Evolutionary conservation across 2,888 invertebrate genomes (phyloP).

Genomic region (Trissonchulus latispiculum): DNA sequence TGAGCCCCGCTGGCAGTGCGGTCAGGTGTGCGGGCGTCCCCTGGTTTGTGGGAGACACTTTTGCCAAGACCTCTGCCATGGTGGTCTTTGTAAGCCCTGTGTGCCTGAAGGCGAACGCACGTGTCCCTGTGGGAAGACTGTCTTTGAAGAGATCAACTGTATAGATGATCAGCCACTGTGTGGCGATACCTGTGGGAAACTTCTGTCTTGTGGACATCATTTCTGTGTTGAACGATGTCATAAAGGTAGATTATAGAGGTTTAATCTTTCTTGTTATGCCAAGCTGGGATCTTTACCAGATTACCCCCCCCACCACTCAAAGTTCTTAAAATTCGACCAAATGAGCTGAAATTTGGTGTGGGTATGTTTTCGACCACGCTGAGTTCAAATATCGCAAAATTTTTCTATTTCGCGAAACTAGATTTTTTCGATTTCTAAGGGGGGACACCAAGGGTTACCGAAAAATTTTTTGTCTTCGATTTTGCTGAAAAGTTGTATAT

Average conservation of each 20-base stretch:
- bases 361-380: too few relatives aligned
- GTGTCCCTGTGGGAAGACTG: constrained; percentile 78
- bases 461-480: too few relatives aligned
- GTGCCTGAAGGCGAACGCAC: constrained; percentile 53
- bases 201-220: constrained; percentile 65
- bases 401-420: too few relatives aligned
- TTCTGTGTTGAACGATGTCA: constrained; percentile 72
- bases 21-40: constrained; percentile 48
- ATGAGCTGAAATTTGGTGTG: too few relatives aligned
- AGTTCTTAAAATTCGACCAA: too few relatives aligned
- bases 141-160: constrained; percentile 29
- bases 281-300: too few relatives aligned
- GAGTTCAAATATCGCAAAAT: too few relatives aligned
- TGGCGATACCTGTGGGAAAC: constrained; percentile 70
- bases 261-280: too few relatives aligned
- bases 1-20: constrained; percentile 66
- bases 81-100: constrained; percentile 48
- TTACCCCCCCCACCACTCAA: too few relatives aligned
- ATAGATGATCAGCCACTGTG: constrained; percentile 68
- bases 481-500: too few relatives aligned
- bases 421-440: too few relatives aligned
- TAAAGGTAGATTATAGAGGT: constrained; percentile 64
- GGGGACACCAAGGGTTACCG: too few relatives aligned
- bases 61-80: constrained; percentile 43
- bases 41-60: constrained; percentile 68